Base-by-base conservation (phyloP, 1,140 invertebrate species). In the Trichomalopsis sarcophagae region DNA sequence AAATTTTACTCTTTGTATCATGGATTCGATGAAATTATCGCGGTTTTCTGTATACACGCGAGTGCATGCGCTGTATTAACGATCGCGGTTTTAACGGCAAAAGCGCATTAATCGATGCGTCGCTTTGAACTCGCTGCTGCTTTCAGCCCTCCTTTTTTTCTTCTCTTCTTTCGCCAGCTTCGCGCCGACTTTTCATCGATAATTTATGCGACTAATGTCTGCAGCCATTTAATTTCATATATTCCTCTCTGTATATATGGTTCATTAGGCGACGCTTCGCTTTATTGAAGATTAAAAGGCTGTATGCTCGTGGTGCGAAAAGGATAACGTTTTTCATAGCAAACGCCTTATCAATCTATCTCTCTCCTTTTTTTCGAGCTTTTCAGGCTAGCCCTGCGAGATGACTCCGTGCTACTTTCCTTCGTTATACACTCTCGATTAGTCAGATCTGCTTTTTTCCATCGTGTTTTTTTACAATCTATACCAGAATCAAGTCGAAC, bases 201-300 rank as follows among this genome's bases (percentile, higher is more conserved):
- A 55, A 55, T 55, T 55, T 55, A 21, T 55, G 50, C 50, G 13
- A 55, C 50, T 55, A 21, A 14, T 55, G 11, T 14, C 17, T 55
- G 50, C 50, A 55, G 50, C 50, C 50, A 55, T 55, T 55, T 55
- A 55, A 55, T 55, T 55, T 55, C 50, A 21, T 55, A 17, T 55
- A 55, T 55, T 55, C 50, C 50, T 55, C 17, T 55, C 9, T 55
- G 2, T 55, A 55, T 55, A 55, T 17, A 0, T 75, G 76, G 76
- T 82, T 82, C 81, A 76, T 76, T 75, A 75, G 30, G 81, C 73
- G 55, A 76, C 33, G 23, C 71, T 62, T 81, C 68, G 21, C 21
- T 62, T 62, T 62, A 62, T 62, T n/a, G 55, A 17, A 62, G 55
- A 62, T 62, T 21, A 62, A n/a, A 62, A 21, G 21, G 21, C 21